Base-by-base conservation (phyloP, 2,113 vertebrate species). In the Carollia perspicillata region DNA sequence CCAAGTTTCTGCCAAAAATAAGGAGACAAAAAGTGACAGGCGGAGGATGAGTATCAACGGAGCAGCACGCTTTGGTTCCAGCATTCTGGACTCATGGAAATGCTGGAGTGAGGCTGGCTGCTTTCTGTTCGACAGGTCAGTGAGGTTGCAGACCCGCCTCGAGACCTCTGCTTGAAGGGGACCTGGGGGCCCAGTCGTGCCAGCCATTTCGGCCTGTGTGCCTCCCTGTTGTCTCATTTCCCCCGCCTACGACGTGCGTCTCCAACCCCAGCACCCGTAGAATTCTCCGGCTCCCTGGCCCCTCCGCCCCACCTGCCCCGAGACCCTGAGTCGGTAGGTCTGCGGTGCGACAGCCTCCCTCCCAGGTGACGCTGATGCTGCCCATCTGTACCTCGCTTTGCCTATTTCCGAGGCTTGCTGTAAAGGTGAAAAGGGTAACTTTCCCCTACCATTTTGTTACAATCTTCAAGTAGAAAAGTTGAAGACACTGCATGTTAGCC, bases 1-100 rank as follows among this genome's bases (percentile, higher is more conserved):
- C 99, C 97, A 98, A 95, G 78, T 92, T 97, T 97, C 99, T 99
- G 80, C 26, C 94, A 94, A 58, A 69, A 95, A 63, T 1, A 77
- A 77, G 69, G 9, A 90, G 17, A 87, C 16, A 55, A 74, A 65
- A 74, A 71, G 58, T 0, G 26, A 84, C 81, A 79, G 85, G 40
- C 6, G 71, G 30, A 83, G 60, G 60, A 42, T 14, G 30, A 63
- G n/a, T 0, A 5, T 18, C 26, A 6, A 0, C 0, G 22, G 0
- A 35, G 69, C 42, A 58, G 20, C 8, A 12, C 11, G 0, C 22
- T 40, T 17, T 6, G 37, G 17, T 7, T 16, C 37, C 33, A 26
- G 8, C 44, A 30, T 22, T 42, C 37, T 6, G 1, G 23, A 5
- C 51, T 44, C 66, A 6, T 0, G 18, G 37, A 44, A 23, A 16